Evolutionary conservation across 1,140 invertebrate genomes (phyloP), one percentile per base, ranked within the genome.

Genomic region (Melitaea cinxia): DNA sequence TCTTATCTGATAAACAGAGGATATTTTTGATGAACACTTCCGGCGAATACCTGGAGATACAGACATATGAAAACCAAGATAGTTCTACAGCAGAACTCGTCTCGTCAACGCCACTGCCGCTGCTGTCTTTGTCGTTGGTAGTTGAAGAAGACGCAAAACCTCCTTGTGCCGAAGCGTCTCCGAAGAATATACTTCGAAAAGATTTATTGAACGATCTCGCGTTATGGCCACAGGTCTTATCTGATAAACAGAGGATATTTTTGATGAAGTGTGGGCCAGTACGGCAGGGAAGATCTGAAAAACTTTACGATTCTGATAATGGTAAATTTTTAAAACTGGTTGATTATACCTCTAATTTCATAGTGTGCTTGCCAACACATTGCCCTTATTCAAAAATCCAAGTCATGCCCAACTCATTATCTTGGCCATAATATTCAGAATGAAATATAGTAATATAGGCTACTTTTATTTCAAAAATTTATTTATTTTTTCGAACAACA

Each of bases 241-340:
- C 35, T 24, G 24, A 52, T 19, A 42, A 42, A 39, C 54, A 56
- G 54, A 56, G 17, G 21, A 56, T 21, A 56, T 39, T 56, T 56
- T 37, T 39, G 17, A 17, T 55, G 14, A n/a, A n/a, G 1, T 28
- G 52, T 17, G 52, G 52, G 15, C 52, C 52, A 55, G 19, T 55
- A 35, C 0, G 26, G n/a, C n/a, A n/a, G n/a, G n/a, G n/a, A n/a
- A n/a, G n/a, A n/a, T n/a, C n/a, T n/a, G n/a, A n/a, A n/a, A n/a
- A n/a, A n/a, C n/a, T n/a, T n/a, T n/a, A n/a, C n/a, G n/a, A n/a
- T n/a, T n/a, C n/a, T n/a, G n/a, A n/a, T n/a, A n/a, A n/a, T n/a
- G n/a, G n/a, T n/a, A n/a, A n/a, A n/a, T n/a, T n/a, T n/a, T n/a
- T n/a, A n/a, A n/a, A n/a, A n/a, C n/a, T n/a, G n/a, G n/a, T n/a